Conservation (phyloP, 2,888 invertebrate species). For the Napeogenes inachia region DNA sequence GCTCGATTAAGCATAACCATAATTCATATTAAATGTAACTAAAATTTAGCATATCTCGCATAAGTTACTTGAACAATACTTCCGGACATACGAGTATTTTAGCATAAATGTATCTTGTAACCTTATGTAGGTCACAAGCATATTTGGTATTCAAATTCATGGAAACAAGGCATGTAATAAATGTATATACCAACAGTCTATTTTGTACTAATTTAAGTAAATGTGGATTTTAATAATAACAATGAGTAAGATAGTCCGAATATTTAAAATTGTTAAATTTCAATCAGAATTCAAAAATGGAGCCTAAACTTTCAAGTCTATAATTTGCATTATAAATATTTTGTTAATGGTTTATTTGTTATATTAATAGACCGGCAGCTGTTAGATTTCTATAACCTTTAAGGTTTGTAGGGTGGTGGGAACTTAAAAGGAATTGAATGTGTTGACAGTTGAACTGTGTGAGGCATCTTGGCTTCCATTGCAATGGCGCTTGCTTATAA, state of each 20-base stretch:
- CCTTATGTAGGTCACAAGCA: constrained; percentile 18
- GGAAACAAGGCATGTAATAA: constrained; percentile 8
- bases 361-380: background rate
- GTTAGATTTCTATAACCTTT: background rate
- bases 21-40: no score
- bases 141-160: constrained; percentile 25
- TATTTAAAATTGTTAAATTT: no score
- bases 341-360: background rate
- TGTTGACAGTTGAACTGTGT: background rate
- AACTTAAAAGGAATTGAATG: background rate
- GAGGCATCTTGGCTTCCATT: background rate
- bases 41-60: no score
- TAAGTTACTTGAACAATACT: no score
- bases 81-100: constrained; percentile 8
- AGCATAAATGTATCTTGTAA: constrained; percentile 12
- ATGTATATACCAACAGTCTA: no score
- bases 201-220: no score
- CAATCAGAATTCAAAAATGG: no score
- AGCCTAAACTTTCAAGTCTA: no score
- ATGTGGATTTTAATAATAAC: no score
- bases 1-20: no score
- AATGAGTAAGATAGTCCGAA: no score
- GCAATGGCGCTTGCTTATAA: background rate
- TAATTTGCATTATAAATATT: no score
- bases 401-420: background rate